Percentiles rank a stretch among this genome's conserved stretches.
phyloP scores from a whole-genome alignment of 1,140 invertebrate species.

The Branchinecta lindahli region DNA sequence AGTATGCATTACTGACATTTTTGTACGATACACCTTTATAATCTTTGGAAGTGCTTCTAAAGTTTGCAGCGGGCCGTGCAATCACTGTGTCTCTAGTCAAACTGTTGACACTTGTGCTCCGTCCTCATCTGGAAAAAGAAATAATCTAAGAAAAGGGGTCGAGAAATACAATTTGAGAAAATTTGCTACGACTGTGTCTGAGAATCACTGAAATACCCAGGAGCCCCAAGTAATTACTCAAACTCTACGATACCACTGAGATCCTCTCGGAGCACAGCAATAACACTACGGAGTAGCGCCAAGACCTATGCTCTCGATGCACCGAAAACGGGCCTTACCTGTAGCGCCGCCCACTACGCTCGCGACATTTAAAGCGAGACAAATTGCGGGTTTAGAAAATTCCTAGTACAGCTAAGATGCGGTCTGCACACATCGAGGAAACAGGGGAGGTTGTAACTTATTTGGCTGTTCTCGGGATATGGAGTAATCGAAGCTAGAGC shows the following conservation, averaged over 20 bases:
- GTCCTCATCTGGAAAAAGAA: slow-evolving; percentile 41
- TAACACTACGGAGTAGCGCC: background rate
- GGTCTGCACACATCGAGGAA: too few relatives aligned
- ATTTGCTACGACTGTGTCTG: slow-evolving; percentile 19
- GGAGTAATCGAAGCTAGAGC: background rate
- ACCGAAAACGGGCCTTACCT: too few relatives aligned
- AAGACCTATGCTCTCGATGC: too few relatives aligned
- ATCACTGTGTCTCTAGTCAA: slow-evolving; percentile 25
- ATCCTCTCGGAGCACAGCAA: slow-evolving; percentile 14
- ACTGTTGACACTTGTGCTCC: slow-evolving; percentile 47
- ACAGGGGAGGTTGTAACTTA: slow-evolving; percentile 13
- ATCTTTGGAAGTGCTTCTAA: too few relatives aligned
- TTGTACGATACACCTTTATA: too few relatives aligned
- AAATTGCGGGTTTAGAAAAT: too few relatives aligned
- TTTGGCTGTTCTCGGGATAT: slow-evolving; percentile 13
- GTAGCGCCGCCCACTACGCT: too few relatives aligned
- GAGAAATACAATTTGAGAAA: slow-evolving; percentile 24
- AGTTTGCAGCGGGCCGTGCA: background rate
- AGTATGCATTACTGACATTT: too few relatives aligned
- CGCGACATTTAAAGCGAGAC: too few relatives aligned
- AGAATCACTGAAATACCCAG: too few relatives aligned
- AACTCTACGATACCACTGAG: slow-evolving; percentile 11
- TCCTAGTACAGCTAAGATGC: too few relatives aligned
- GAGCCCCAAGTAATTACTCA: slow-evolving; percentile 14
- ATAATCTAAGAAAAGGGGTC: background rate